Conservation (phyloP, 2,113 vertebrate genomes). For the Calyptomena viridis region DNA sequence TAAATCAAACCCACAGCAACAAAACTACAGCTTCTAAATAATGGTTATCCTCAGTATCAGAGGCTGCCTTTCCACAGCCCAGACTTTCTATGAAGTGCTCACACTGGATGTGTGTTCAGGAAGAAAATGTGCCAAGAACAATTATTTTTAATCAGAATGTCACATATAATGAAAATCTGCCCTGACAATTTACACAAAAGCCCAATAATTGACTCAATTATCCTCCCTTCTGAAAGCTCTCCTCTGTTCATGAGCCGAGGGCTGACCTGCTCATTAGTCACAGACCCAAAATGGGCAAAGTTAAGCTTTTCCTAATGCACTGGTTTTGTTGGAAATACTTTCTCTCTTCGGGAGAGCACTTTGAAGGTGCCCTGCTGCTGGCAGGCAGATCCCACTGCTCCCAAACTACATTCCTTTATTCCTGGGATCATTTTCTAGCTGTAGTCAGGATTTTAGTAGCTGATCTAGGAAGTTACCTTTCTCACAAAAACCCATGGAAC, state of each 20-base stretch:
- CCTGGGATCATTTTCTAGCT: background rate
- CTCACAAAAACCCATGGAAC: background rate
- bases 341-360: background rate
- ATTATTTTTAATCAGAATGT: slow-evolving; percentile 57
- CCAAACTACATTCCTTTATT: fast-evolving
- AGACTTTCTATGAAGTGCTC: background rate
- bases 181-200: slow-evolving; percentile 51
- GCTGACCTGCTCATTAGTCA: background rate
- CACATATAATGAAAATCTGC: slow-evolving; percentile 52
- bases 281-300: background rate
- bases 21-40: background rate
- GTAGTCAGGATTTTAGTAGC: background rate
- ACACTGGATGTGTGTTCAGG: background rate
- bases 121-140: slow-evolving; percentile 40
- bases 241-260: background rate
- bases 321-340: background rate
- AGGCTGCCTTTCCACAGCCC: background rate
- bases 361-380: background rate
- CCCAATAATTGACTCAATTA: slow-evolving; percentile 51
- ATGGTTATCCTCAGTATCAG: background rate
- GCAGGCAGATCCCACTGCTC: background rate
- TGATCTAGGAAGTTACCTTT: background rate
- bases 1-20: background rate
- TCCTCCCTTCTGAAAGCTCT: slow-evolving; percentile 42
- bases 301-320: background rate